Percentiles rank a stretch among this genome's conserved stretches.
Evolutionary conservation across 1,140 invertebrate genomes (phyloP).

Genomic region (Catajapyx aquilonaris): DNA sequence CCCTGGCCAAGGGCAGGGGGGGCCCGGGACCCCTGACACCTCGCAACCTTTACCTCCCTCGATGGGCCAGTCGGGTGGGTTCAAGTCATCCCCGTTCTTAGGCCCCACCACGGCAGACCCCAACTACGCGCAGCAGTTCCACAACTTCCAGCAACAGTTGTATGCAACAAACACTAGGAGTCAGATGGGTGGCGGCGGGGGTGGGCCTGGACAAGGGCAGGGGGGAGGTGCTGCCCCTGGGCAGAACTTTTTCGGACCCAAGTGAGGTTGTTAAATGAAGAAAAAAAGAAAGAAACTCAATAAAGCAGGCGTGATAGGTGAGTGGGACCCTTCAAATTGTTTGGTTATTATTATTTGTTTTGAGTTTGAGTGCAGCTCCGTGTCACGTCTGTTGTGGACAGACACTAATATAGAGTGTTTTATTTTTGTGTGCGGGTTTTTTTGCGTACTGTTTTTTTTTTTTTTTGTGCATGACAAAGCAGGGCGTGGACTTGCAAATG

Average conservation of each 20-base stretch:
- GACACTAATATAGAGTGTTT: no score
- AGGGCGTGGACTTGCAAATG: no score
- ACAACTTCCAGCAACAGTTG: constrained; percentile 84
- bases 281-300: not conserved
- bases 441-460: no score
- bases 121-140: constrained; percentile 83
- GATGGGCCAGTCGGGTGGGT: constrained; percentile 45
- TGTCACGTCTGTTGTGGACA: not conserved
- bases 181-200: constrained; percentile 14
- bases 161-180: constrained; percentile 70
- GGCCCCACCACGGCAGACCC: constrained; percentile 67
- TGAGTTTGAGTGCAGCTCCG: no score
- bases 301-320: no score
- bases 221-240: constrained; percentile 7
- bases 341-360: no score
- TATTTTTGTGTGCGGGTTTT: no score
- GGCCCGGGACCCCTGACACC: constrained; percentile 26
- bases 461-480: no score
- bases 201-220: constrained; percentile 6
- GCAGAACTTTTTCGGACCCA: constrained; percentile 9
- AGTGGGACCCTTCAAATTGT: no score
- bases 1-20: constrained; percentile 6
- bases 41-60: constrained; percentile 54
- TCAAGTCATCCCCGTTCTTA: constrained; percentile 59
- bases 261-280: constrained; percentile 2